Percentiles rank a stretch among this genome's conserved stretches.
Conservation (phyloP, 2,113 vertebrate genomes). For the Rostratula benghalensis region DNA sequence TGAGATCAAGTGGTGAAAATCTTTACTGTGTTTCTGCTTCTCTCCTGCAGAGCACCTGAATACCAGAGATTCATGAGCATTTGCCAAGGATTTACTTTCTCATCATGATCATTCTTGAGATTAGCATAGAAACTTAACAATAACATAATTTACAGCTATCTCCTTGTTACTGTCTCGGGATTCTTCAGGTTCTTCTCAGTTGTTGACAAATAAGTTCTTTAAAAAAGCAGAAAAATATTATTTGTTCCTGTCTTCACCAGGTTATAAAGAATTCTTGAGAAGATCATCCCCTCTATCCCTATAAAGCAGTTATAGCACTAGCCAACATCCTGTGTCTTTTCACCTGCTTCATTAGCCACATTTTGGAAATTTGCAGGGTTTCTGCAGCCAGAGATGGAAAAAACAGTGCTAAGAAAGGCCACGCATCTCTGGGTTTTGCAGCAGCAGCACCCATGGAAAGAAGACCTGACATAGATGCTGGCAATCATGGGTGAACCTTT, state of each 20-base stretch:
- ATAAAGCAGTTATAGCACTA: neutral
- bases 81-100: conserved; percentile 4
- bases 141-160: neutral
- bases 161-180: neutral
- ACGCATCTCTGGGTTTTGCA: neutral
- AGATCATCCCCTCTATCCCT: neutral
- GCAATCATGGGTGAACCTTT: conserved; percentile 62
- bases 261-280: neutral
- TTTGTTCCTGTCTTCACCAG: neutral
- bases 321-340: neutral
- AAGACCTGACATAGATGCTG: conserved; percentile 22
- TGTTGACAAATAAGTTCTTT: neutral
- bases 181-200: neutral
- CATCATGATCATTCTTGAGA: neutral
- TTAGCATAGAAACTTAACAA: neutral
- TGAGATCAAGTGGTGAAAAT: neutral
- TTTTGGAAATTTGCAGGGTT: conserved; percentile 3
- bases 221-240: neutral
- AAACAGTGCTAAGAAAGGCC: neutral
- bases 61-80: neutral
- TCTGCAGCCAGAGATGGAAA: neutral
- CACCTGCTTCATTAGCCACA: neutral
- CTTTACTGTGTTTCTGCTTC: neutral
- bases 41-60: conserved; percentile 31
- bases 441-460: conserved; percentile 23